phyloP scores from a whole-genome alignment of 2,113 vertebrate genomes.

The Eurystomus gularis region DNA sequence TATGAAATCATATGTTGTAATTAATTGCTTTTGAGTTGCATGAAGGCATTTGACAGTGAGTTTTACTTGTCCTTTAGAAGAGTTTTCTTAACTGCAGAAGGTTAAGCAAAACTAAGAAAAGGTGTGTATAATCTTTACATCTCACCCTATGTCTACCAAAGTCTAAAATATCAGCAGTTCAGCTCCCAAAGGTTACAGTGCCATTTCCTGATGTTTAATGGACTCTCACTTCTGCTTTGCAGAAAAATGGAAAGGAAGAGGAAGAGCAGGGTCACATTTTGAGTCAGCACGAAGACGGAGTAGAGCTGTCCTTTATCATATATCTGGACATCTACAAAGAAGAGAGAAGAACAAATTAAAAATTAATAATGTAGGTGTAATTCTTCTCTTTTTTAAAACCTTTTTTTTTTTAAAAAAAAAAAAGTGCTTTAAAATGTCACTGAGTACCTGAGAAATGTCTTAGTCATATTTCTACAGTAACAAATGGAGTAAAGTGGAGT shows the following conservation, averaged over 20 bases:
- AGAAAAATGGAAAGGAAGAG: constrained; percentile 88
- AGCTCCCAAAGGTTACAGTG: not conserved
- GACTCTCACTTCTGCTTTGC: constrained; percentile 54
- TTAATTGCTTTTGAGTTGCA: not conserved
- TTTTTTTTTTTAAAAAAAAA: not conserved
- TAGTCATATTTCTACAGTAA: not conserved
- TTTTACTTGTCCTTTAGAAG: not conserved
- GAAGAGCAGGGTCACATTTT: constrained; percentile 86
- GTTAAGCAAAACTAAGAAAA: not conserved
- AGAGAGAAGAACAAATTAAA: constrained; percentile 95
- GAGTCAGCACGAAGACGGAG: constrained; percentile 86
- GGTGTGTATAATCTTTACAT: not conserved
- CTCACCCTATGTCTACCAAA: not conserved
- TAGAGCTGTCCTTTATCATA: constrained; percentile 93
- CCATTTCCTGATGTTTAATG: constrained; percentile 28
- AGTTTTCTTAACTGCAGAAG: not conserved
- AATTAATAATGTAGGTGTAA: constrained; percentile 90
- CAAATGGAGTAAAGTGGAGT: not conserved
- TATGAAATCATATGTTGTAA: not conserved
- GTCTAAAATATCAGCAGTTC: not conserved
- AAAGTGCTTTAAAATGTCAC: constrained; percentile 15
- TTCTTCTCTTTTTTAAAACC: not conserved
- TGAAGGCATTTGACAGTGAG: not conserved
- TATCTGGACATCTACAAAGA: constrained; percentile 95
- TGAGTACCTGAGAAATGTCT: not conserved